phyloP scores from a whole-genome alignment of 2,888 invertebrate genomes.

The Aricia artaxerxes region DNA sequence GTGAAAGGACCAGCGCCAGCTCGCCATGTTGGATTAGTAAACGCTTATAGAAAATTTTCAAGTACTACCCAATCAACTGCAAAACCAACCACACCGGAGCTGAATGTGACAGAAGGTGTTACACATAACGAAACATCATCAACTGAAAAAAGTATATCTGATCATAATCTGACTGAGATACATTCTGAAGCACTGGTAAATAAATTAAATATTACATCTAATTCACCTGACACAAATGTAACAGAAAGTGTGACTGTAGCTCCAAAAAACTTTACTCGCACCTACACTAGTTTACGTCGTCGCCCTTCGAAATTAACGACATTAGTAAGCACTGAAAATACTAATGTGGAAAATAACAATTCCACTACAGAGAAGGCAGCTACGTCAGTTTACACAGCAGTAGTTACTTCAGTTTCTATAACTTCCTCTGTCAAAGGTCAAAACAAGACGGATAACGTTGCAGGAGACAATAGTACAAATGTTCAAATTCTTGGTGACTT shows the following conservation, averaged over 20 bases:
- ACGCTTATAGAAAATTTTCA: conserved; percentile 70
- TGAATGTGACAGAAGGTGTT: conserved; percentile 61
- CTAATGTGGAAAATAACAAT: conserved; percentile 48
- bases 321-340: conserved; percentile 57
- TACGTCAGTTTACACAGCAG: conserved; percentile 76
- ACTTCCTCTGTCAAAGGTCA: conserved; percentile 75
- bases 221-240: conserved; percentile 47
- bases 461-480: conserved; percentile 52
- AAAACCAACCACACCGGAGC: conserved; percentile 51
- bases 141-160: conserved; percentile 53
- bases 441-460: conserved; percentile 63
- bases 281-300: conserved; percentile 63
- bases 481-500: conserved; percentile 44
- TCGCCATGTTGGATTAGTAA: conserved; percentile 68
- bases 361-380: conserved; percentile 70
- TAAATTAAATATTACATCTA: conserved; percentile 31
- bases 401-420: conserved; percentile 76
- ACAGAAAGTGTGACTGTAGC: conserved; percentile 51
- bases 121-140: conserved; percentile 55
- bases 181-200: conserved; percentile 43
- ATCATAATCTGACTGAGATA: conserved; percentile 47
- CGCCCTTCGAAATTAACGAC: conserved; percentile 62
- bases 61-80: conserved; percentile 56
- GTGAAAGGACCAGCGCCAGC: conserved; percentile 76
- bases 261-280: conserved; percentile 65